phyloP scores from a whole-genome alignment of 2,797 vertebrate species.

The Schizopygopsis pylzovi region DNA sequence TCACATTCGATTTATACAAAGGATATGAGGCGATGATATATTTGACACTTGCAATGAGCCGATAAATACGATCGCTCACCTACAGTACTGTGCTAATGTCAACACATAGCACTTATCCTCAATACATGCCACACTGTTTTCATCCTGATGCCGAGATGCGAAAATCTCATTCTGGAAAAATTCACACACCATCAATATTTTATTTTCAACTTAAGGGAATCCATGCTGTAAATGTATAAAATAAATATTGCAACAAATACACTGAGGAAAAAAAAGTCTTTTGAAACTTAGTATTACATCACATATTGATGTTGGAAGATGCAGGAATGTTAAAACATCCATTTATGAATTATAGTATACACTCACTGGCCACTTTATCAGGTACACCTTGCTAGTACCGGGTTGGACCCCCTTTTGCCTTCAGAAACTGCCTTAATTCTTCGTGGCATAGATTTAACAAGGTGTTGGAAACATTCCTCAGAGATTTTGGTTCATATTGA shows the following conservation, averaged over 20 bases:
- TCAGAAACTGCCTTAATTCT: too few relatives aligned
- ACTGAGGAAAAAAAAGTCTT: neutral
- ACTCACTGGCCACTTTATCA: too few relatives aligned
- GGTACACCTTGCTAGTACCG: too few relatives aligned
- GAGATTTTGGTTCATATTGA: too few relatives aligned
- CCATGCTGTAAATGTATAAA: neutral
- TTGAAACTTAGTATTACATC: neutral
- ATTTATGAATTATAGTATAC: neutral
- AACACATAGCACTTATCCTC: conserved; percentile 99
- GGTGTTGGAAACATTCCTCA: too few relatives aligned
- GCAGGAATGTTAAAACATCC: neutral
- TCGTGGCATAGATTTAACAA: too few relatives aligned
- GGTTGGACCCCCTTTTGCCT: too few relatives aligned
- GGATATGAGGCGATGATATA: neutral
- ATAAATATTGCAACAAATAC: conserved; percentile 5
- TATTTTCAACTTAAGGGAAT: conserved; percentile 10
- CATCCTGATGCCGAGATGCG: conserved; percentile 97
- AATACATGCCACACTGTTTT: conserved; percentile 98
- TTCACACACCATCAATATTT: conserved; percentile 23
- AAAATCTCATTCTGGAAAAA: conserved; percentile 94
- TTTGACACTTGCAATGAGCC: neutral
- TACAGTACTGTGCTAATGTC: conserved; percentile 99
- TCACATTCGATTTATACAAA: neutral
- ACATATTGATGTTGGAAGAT: conserved; percentile 5
- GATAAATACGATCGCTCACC: conserved; percentile 78